Evolutionary conservation across 2,888 invertebrate genomes (phyloP).

Genomic region (Tribolium freemani): DNA sequence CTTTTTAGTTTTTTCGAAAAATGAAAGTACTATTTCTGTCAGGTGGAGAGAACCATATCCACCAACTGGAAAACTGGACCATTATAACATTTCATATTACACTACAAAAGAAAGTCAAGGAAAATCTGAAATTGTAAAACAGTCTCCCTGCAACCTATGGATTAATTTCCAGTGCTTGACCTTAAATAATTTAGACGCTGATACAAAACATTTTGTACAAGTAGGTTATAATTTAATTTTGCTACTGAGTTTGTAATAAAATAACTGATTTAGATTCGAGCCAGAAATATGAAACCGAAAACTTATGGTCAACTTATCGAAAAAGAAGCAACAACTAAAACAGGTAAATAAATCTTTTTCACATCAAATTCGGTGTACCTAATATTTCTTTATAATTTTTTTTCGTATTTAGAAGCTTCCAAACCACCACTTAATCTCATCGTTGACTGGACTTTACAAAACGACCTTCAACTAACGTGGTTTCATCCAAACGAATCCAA

Average conservation of each 20-base stretch:
- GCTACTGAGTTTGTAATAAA: neutral
- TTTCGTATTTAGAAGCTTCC: conserved; percentile 43
- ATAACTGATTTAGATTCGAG: conserved; percentile 6
- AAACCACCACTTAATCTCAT: conserved; percentile 49
- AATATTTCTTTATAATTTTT: too few relatives aligned
- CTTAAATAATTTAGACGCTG: conserved; percentile 11
- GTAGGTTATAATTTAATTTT: neutral
- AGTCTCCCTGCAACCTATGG: conserved; percentile 47
- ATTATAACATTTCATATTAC: conserved; percentile 44
- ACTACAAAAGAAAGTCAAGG: neutral
- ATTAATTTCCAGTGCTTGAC: conserved; percentile 48
- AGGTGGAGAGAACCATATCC: conserved; percentile 57
- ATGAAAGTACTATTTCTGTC: conserved; percentile 48
- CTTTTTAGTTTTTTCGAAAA: conserved; percentile 47
- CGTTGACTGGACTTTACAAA: conserved; percentile 51
- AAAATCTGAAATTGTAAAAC: neutral
- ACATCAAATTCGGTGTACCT: too few relatives aligned
- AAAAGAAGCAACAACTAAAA: neutral
- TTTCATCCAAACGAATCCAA: conserved; percentile 56
- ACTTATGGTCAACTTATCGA: neutral
- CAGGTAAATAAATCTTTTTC: neutral
- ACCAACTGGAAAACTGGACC: conserved; percentile 53
- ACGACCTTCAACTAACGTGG: conserved; percentile 56
- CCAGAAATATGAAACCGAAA: neutral
- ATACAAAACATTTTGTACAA: neutral